Base-by-base conservation (phyloP, 2,888 invertebrate species). In the Melipona beecheii region DNA sequence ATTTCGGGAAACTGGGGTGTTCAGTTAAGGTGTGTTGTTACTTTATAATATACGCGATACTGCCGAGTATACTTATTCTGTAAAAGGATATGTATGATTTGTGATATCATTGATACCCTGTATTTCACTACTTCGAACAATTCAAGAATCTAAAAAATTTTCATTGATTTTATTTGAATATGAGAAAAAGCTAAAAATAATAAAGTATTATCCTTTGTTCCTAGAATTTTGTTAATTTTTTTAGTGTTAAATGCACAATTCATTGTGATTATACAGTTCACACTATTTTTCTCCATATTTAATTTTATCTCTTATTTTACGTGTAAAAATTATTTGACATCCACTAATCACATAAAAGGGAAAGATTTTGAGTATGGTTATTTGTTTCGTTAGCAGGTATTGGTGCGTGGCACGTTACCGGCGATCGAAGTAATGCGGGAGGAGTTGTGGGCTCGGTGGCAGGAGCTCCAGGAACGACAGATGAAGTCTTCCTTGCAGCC, bases 351-450 rank as follows among this genome's bases (percentile, higher is more conserved):
- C 19, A 13, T 0, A 11, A 4, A 6, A 24, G 36, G 13, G 3
- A 65, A 70, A 68, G 43, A 58, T 54, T 64, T 54, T 24, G 72
- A 82, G 73, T 79, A 68, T 85, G 84, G 80, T 87, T 76, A 78
- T 81, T 88, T 82, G 83, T 75, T 85, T 86, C 56, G 72, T 75
- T 76, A 86, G 73, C 95, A 97, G 98, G 97, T 96, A 97, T 97
- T 95, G 97, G 97, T 93, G 95, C 96, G 95, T 98, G 98, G 98
- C 98, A 97, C 95, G 97, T 97, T 95, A 96, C 97, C 95, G 96
- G 97, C 94, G 95, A 96, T 95, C 95, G 96, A 95, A 96, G 97
- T 96, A 97, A 97, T 73, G 92, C 94, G 78, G 92, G 93, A 54
- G 94, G 93, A 73, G 94, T 93, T 71, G 93, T 92, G 81, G 93